These are phyloP conservation scores for Macrobrachium rosenbergii DNA, from an alignment of 1,140 invertebrate species.

Conservation along the genomic window DNA sequence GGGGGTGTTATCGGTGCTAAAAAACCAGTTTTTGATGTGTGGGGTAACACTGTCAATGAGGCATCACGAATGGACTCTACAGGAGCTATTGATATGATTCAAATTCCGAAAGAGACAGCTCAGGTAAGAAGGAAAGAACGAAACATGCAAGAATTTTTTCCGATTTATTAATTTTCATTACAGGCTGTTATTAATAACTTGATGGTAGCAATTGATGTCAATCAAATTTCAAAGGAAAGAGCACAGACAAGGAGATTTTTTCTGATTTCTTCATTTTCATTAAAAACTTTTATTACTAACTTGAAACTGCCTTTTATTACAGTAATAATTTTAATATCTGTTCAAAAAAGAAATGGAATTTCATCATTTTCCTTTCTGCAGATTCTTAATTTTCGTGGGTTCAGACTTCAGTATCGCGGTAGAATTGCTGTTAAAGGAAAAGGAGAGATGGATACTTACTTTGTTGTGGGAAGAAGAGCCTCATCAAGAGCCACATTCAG, in stretches of 20 bases:
- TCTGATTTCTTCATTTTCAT: not conserved
- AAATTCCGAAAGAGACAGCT: slow-evolving; percentile 88
- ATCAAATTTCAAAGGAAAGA: slow-evolving; percentile 87
- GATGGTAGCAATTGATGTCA: slow-evolving; percentile 72
- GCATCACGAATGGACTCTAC: slow-evolving; percentile 95
- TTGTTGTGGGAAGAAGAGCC: slow-evolving; percentile 79
- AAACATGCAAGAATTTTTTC: too few relatives aligned
- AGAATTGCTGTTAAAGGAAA: slow-evolving; percentile 93
- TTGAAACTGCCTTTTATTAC: slow-evolving; percentile 68
- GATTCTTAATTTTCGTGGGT: slow-evolving; percentile 81
- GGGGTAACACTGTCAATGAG: slow-evolving; percentile 97
- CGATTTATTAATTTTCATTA: slow-evolving; percentile 6
- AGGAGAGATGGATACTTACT: slow-evolving; percentile 95
- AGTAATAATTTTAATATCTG: too few relatives aligned
- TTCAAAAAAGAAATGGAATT: too few relatives aligned
- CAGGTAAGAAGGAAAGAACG: slow-evolving; percentile 73
- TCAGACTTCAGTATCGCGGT: slow-evolving; percentile 82
- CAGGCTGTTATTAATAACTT: not conserved
- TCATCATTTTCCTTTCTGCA: slow-evolving; percentile 68
- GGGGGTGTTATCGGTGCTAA: slow-evolving; percentile 97
- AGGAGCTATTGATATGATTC: slow-evolving; percentile 87
- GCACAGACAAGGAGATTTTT: slow-evolving; percentile 76
- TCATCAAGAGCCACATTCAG: slow-evolving; percentile 73
- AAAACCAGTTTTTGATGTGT: slow-evolving; percentile 98
- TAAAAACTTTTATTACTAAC: not conserved